These are phyloP conservation scores for Caerostris extrusa DNA, from an alignment of 1,140 invertebrate species.

Conservation along the genomic window DNA sequence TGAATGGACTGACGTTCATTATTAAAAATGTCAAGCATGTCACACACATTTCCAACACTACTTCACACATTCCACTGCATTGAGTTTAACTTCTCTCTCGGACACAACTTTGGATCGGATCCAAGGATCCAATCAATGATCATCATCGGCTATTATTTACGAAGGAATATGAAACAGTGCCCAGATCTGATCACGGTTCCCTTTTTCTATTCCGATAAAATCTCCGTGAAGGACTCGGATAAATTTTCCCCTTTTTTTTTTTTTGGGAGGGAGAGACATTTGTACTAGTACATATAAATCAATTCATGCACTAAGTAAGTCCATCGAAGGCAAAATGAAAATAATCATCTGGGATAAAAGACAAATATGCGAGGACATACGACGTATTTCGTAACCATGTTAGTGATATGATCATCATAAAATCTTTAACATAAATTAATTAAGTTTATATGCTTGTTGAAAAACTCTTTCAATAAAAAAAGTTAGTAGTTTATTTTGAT, in stretches of 20 bases:
- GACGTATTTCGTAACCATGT: neutral
- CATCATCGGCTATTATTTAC: conserved; percentile 55
- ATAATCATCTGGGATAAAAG: neutral
- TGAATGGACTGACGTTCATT: too few relatives aligned
- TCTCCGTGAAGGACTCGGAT: neutral
- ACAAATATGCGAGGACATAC: neutral
- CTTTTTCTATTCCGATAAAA: neutral
- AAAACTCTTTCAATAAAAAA: neutral
- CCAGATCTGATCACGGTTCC: neutral
- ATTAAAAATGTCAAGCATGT: too few relatives aligned
- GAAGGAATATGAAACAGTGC: conserved; percentile 41
- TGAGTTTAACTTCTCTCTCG: conserved; percentile 21
- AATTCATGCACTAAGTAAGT: neutral
- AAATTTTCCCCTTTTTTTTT: neutral
- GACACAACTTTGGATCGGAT: neutral
- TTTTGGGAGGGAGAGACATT: neutral
- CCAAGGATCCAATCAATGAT: conserved; percentile 42
- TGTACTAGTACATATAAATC: conserved; percentile 24
- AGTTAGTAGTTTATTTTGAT: neutral
- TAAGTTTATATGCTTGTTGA: neutral
- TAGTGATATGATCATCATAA: neutral
- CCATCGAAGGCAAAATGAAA: neutral
- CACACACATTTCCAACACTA: too few relatives aligned
- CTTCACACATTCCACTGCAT: too few relatives aligned
- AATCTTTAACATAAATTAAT: conserved; percentile 64